Evolutionary conservation across 2,797 vertebrate species (phyloP), one percentile per base, ranked within the genome.

Genomic region (Anguilla anguilla): DNA sequence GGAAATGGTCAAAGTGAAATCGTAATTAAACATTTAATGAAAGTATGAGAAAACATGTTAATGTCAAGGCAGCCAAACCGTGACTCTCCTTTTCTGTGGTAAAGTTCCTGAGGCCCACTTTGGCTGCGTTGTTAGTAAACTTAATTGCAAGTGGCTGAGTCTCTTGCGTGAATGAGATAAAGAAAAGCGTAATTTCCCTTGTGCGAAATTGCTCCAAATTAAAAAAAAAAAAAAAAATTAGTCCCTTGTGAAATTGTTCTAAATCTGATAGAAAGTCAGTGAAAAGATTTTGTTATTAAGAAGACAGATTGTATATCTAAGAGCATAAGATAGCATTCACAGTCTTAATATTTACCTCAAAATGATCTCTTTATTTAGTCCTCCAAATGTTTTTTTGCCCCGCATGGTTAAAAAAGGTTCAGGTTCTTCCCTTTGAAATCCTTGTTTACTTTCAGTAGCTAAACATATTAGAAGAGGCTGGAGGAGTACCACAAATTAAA

Each of bases 151-250:
- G 90, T 87, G 84, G 85, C 55, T 74, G 90, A 69, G 88, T 94
- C 92, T 93, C 92, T 90, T 89, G 91, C 91, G 92, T 93, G 90
- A 91, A 88, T 0, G 81, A 88, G 90, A 94, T 94, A 92, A 94
- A 92, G 92, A 87, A 79, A 94, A 87, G 91, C 90, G 89, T 95
- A 92, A 95, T 96, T 96, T 96, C 95, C 94, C 95, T 90, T 89
- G 94, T 93, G 94, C 90, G 94, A 95, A 94, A 92, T 93, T 94
- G 95, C 93, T 95, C 94, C 94, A 96, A 96, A 96, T 96, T 95
- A 95, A 94, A 94, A 89, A 95, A 89, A 92, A 49, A 49, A 49
- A 51, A 51, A 93, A 95, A 95, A 89, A 94, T 85, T 85, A 89
- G 72, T 95, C 95, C 93, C 94, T 84, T n/a, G 91, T 90, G 95